A percentile compares a stretch with the other conserved stretches of the same genome.
These are phyloP conservation scores for Myotis pilosus DNA, from an alignment of 2,797 vertebrate species.

Conservation along the genomic window DNA sequence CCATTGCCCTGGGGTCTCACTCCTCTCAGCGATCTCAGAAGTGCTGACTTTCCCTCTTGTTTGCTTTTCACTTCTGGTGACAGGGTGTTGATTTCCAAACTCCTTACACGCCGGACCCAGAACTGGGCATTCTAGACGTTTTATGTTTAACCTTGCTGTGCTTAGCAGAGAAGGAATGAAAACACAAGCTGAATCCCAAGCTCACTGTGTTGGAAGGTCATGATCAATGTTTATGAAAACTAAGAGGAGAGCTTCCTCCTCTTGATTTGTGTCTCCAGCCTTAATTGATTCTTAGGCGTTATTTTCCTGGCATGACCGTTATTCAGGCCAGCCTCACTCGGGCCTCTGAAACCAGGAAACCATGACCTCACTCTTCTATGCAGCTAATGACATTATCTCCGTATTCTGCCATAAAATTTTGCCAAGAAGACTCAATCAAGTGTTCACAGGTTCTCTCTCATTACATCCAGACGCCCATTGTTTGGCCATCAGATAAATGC, in stretches of 20 bases:
- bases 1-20: background rate
- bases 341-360: background rate
- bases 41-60: background rate
- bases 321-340: background rate
- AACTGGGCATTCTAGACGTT: background rate
- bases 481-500: constrained; percentile 8
- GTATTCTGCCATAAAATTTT: background rate
- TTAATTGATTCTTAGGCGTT: background rate
- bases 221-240: background rate
- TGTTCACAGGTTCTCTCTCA: background rate
- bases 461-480: background rate
- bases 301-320: background rate
- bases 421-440: background rate
- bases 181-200: background rate
- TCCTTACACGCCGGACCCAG: too few relatives aligned
- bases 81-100: background rate
- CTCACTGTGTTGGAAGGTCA: background rate
- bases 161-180: background rate
- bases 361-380: background rate
- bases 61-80: background rate
- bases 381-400: background rate
- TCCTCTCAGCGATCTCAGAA: background rate
- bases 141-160: background rate
- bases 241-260: background rate
- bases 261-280: background rate